Conservation (phyloP, 2,113 vertebrate genomes). For the Rafetus swinhoei region DNA sequence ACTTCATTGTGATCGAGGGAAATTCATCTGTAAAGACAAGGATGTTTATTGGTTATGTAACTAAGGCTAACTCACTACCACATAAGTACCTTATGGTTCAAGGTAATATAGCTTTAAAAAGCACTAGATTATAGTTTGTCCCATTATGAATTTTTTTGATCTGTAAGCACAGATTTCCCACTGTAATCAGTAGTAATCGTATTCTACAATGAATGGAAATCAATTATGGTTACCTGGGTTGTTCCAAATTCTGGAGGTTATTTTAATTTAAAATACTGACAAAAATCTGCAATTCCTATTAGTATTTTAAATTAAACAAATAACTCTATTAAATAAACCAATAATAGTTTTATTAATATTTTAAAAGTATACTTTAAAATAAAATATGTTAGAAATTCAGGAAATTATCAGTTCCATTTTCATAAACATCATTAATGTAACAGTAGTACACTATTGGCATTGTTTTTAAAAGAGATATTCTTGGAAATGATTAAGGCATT, state of each 20-base stretch:
- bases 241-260: not conserved
- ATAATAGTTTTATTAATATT: not conserved
- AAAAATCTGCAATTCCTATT: not conserved
- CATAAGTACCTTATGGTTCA: not conserved
- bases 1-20: not conserved
- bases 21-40: not conserved
- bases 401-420: not conserved
- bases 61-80: not conserved
- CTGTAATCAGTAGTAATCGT: not conserved
- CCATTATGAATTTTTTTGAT: not conserved
- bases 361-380: not conserved
- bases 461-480: not conserved
- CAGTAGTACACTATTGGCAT: not conserved
- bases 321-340: not conserved
- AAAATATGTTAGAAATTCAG: not conserved
- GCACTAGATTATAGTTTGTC: not conserved
- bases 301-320: not conserved
- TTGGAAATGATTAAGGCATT: not conserved
- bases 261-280: not conserved
- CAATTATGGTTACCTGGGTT: not conserved
- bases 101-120: not conserved
- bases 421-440: not conserved
- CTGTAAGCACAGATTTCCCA: not conserved
- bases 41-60: not conserved
- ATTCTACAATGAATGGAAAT: not conserved